Base-by-base conservation (phyloP, 2,888 invertebrate genomes). In the Apodemia duryi region DNA sequence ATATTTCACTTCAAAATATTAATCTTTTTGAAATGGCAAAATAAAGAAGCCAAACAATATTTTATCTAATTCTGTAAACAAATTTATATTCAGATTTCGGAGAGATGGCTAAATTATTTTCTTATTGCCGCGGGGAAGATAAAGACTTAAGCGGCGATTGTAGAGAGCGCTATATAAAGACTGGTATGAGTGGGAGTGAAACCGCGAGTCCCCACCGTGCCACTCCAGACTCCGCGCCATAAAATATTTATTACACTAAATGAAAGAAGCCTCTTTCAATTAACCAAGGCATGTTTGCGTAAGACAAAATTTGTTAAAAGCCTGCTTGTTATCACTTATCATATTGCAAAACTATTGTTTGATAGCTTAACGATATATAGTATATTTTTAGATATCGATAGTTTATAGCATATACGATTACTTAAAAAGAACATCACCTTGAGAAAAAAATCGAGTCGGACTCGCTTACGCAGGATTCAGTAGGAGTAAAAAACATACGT, bases 241-340 rank as follows among this genome's bases (percentile, higher is more conserved):
- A 87, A 89, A 90, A 88, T 89, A 90, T 87, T 86, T 89, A 90
- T 87, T 86, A 86, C 83, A 80, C 82, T 81, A 81, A 87, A 88
- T 81, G 87, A 88, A 88, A 88, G 85, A 86, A 87, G 86, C 13
- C 85, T 85, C 85, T 89, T 89, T 89, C 85, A 88, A 89, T 91
- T 90, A 91, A 88, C 83, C 75, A 81, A 85, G 83, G 81, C 83
- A 86, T 85, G 84, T 87, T 88, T 84, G 83, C 84, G 83, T 85
- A 85, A 86, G 82, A 83, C 82, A 85, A 84, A 85, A 81, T 79
- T 78, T 77, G 79, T 83, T 80, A 83, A 84, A 83, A 82, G 83
- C 79, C 82, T 78, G 77, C 77, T 79, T 76, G 74, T 75, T 73
- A 75, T 21, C 5, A 54, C 29, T 29, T 21, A 54, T 21, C 21